phyloP scores from a whole-genome alignment of 1,140 invertebrate genomes.

The Papilio helenus region DNA sequence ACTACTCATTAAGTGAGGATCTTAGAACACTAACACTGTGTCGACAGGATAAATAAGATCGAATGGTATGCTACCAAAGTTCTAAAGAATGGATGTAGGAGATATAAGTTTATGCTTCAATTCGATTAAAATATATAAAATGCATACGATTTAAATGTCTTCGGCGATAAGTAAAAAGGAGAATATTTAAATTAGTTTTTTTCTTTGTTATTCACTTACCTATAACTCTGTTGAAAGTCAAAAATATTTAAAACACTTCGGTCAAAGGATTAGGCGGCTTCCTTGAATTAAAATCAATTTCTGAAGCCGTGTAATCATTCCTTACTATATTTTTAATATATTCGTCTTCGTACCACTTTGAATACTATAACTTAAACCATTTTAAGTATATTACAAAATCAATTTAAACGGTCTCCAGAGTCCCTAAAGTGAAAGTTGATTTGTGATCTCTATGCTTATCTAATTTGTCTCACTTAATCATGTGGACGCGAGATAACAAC shows the following conservation, averaged over 20 bases:
- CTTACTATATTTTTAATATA: background rate
- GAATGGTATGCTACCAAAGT: background rate
- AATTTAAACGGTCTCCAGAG: conserved; percentile 38
- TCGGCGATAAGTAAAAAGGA: background rate
- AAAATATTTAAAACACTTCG: background rate
- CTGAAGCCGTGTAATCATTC: background rate
- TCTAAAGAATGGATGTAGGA: background rate
- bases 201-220: background rate
- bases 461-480: conserved; percentile 74
- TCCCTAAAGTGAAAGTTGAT: conserved; percentile 69
- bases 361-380: background rate
- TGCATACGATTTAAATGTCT: background rate
- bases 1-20: background rate
- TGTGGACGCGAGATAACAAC: conserved; percentile 57
- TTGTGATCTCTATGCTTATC: conserved; percentile 64
- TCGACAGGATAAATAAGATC: background rate
- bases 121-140: background rate
- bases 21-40: background rate
- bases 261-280: background rate
- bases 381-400: conserved; percentile 11
- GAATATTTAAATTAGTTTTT: background rate
- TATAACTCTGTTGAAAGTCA: background rate
- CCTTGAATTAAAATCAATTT: background rate
- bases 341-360: background rate
- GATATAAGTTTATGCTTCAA: background rate